Evolutionary conservation across 2,797 vertebrate genomes (phyloP).

Genomic region (Oreochromis mossambicus): DNA sequence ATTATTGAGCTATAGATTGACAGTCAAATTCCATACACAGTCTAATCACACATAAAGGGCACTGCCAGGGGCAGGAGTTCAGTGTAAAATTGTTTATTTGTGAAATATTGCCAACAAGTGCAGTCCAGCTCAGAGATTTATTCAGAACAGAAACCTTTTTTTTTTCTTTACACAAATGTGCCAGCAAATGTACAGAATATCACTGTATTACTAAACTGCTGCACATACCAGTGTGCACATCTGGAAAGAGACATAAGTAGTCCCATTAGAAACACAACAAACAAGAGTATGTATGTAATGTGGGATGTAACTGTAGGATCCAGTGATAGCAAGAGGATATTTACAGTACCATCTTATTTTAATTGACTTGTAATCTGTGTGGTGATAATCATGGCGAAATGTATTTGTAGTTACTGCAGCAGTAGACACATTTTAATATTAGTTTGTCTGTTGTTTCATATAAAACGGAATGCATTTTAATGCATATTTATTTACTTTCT

Average conservation of each 20-base stretch:
- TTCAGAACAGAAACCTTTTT: not conserved
- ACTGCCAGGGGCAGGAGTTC: not conserved
- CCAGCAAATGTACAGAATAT: not conserved
- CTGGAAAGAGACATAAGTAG: not conserved
- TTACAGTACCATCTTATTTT: not conserved
- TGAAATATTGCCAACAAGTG: not conserved
- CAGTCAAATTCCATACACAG: not conserved
- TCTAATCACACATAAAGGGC: not conserved
- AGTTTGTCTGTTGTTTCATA: not conserved
- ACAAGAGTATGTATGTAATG: not conserved
- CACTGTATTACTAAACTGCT: not conserved
- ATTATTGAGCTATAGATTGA: not conserved
- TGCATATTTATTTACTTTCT: not conserved
- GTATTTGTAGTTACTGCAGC: not conserved
- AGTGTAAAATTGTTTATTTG: conserved; percentile 25
- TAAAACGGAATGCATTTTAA: not conserved
- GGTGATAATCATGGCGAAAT: not conserved
- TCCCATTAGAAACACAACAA: conserved; percentile 16
- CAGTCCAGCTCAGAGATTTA: not conserved
- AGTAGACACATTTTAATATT: not conserved
- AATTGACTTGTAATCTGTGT: not conserved
- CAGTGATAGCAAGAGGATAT: not conserved
- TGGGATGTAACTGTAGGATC: conserved; percentile 18
- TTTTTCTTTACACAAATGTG: not conserved
- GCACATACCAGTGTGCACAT: not conserved